A percentile compares a stretch with the other conserved stretches of the same genome.
Evolutionary conservation across 2,888 invertebrate genomes (phyloP).

Genomic region (Uropetala carovei): DNA sequence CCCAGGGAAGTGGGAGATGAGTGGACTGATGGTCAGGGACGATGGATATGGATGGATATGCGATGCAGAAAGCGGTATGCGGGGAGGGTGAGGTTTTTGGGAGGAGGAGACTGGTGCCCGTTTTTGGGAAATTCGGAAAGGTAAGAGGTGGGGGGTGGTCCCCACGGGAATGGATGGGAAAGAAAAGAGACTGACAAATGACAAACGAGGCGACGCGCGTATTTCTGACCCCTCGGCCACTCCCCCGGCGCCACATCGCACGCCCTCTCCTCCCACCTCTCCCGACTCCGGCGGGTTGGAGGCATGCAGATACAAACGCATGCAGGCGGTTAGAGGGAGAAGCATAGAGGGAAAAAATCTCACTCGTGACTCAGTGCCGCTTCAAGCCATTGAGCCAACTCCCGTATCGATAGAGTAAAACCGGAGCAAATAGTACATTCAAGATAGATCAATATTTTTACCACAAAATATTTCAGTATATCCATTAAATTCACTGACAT

Average conservation of each 20-base stretch:
- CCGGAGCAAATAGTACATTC: too few species aligned
- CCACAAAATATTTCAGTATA: too few species aligned
- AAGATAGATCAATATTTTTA: too few species aligned
- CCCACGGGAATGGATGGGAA: constrained; percentile 29
- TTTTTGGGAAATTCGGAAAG: constrained; percentile 11
- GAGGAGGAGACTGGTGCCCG: constrained; percentile 9
- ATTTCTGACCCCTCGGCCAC: constrained; percentile 31
- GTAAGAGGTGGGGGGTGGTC: neutral
- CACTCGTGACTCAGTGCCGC: neutral
- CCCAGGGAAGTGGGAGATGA: neutral
- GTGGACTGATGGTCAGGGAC: neutral
- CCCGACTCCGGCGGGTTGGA: neutral
- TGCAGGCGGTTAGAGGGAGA: neutral
- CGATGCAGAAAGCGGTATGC: neutral
- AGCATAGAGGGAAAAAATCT: neutral
- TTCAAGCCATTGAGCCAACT: neutral
- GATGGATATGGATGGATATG: constrained; percentile 29
- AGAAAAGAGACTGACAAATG: constrained; percentile 61
- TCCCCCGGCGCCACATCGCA: neutral
- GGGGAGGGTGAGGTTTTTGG: neutral
- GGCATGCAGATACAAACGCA: neutral
- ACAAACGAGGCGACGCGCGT: constrained; percentile 60
- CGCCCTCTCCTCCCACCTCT: neutral
- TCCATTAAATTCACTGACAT: too few species aligned
- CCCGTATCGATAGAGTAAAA: too few species aligned